Evolutionary conservation across 2,888 invertebrate species (phyloP), one percentile per base, ranked within the genome.

Genomic region (Campoplex nolae): DNA sequence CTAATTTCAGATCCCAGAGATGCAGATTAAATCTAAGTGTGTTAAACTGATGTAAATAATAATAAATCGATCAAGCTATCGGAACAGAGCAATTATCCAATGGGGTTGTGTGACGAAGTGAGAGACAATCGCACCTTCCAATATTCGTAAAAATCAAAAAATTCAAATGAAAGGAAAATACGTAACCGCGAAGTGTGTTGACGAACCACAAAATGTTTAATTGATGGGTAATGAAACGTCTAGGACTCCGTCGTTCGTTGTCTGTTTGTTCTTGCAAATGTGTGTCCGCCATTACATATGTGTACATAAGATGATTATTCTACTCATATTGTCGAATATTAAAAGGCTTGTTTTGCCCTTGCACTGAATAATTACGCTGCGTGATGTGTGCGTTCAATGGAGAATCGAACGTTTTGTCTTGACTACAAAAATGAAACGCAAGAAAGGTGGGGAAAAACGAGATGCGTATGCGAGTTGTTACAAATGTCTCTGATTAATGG

Each of bases 341-440:
- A 56, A 68, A 83, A 85, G 76, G 88, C 88, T 85, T 89, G 83
- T 83, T 89, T 89, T 81, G 80, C 78, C 78, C 74, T 81, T 86
- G 85, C 83, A 83, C 79, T 84, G 88, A 89, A 89, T 88, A 89
- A 84, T 89, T 88, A 75, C 87, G 85, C 85, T 86, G 83, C 71
- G 58, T 70, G 48, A 75, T 82, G 35, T 70, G 23, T 80, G 67
- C 70, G 77, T 87, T 80, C 74, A 85, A 79, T 82, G 74, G 56
- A 82, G 83, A 84, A 88, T 88, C 88, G 88, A 81, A 88, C 82
- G 70, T 88, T 85, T 85, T 81, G 85, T 86, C 87, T 88, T 86
- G 85, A 85, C 85, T 81, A 48, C 68, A 73, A 76, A 62, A 62
- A 42, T 62, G 16, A 76, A 16, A 38, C 54, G 45, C 35, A 70